These are phyloP conservation scores for Pyrrhia umbra DNA, from an alignment of 2,888 invertebrate genomes.

Conservation along the genomic window DNA sequence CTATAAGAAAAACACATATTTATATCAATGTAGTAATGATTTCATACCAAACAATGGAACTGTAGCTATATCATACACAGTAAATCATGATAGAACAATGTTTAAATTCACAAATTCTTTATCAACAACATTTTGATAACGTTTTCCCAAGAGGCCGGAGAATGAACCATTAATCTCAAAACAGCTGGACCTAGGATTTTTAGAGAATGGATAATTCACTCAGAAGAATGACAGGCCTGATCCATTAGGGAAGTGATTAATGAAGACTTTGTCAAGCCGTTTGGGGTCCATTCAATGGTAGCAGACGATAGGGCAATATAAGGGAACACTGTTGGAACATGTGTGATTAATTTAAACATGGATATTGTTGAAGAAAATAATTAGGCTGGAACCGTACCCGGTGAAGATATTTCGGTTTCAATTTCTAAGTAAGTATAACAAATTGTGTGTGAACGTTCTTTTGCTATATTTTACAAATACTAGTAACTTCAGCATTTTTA, in stretches of 20 bases:
- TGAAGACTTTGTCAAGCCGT: constrained; percentile 38
- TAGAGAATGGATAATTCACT: constrained; percentile 47
- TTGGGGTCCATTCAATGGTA: constrained; percentile 49
- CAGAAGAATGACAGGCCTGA: constrained; percentile 34
- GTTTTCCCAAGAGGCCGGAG: constrained; percentile 6
- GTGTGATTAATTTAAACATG: constrained; percentile 53
- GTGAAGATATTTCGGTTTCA: constrained; percentile 14
- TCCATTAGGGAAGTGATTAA: constrained; percentile 55
- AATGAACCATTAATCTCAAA: constrained; percentile 31
- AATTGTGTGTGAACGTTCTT: background rate
- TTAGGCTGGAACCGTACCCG: constrained; percentile 17
- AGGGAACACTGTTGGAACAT: constrained; percentile 26
- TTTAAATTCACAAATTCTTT: background rate
- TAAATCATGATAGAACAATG: background rate
- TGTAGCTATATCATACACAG: too few species aligned
- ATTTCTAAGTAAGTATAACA: background rate
- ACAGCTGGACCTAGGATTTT: constrained; percentile 22
- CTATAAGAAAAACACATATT: background rate
- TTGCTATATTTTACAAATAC: too few species aligned
- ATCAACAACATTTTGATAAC: background rate
- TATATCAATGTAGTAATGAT: background rate
- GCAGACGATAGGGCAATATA: constrained; percentile 30
- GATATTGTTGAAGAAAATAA: constrained; percentile 46
- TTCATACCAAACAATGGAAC: background rate
- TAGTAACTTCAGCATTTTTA: too few species aligned